Base-by-base conservation (phyloP, 2,888 invertebrate species). In the Crematogaster levior region DNA sequence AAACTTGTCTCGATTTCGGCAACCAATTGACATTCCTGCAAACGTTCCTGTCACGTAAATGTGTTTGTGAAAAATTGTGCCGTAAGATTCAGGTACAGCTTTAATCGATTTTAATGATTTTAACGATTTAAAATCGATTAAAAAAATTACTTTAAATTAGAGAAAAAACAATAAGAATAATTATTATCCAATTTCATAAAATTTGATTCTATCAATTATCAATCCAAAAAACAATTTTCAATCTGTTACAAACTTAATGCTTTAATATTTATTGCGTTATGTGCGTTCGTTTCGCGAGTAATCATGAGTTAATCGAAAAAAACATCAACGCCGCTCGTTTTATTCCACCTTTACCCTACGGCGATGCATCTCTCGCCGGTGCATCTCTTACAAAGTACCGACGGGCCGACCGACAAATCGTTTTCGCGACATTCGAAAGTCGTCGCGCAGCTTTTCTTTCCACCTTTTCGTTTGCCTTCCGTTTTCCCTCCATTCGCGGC, bases 381-480 rank as follows among this genome's bases (percentile, higher is more conserved):
- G 73, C 73, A 51, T 73, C 61, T 73, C 40, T 51, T 43, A 60
- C 34, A 61, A 68, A 40, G 24, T 40, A 34, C 24, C 34, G 60
- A 58, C 18, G 56, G 30, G 4, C 27, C 12, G 27, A 30, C 60
- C 27, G n/a, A 37, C 70, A 61, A 61, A 70, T 81, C 81, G 58
- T 81, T 73, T 40, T 70, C 83, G 79, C 81, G 82, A 85, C 83
- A 87, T 89, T 90, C 88, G 90, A 90, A 90, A 90, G 90, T 90
- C 84, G 83, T 81, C 85, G 68, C 83, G 84, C 87, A 43, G 84
- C 89, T 87, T 87, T 86, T 87, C 87, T 81, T 79, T 85, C 86
- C 73, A 63, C 56, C 68, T 81, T 46, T 27, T 40, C 68, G 61
- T 61, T 61, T n/a, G 15, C 60, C 66, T 66, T 77, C 75, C 66